Base-by-base conservation (phyloP, 2,888 invertebrate genomes). In the Scotopteryx bipunctaria region DNA sequence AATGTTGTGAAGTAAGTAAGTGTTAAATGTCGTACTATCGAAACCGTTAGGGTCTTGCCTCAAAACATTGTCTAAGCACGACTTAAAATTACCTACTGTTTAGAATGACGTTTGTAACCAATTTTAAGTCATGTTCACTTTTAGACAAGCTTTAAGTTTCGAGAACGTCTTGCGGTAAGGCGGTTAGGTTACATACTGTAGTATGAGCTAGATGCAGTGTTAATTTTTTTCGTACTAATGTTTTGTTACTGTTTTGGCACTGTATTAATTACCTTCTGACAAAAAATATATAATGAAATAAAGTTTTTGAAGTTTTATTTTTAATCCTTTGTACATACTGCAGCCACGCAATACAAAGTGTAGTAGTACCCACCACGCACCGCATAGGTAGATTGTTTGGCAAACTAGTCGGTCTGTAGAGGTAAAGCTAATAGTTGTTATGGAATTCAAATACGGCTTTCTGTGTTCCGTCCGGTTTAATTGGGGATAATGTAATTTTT, bases 211-310 rank as follows among this genome's bases (percentile, higher is more conserved):
- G 90, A 83, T 88, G 87, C 89, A 84, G 81, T 78, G 81, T 79
- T 86, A 72, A 80, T 85, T 87, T 86, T 59, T 86, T 88, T 86
- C 85, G 80, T 87, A 88, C 89, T 90, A 90, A 90, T 89, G 76
- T 85, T 85, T 90, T 90, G 88, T 90, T 90, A 88, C 82, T 87
- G 87, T 88, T 88, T 89, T 86, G 88, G 89, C 90, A 89, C 90
- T 86, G 85, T 88, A 89, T 89, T 89, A 90, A 89, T 88, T 88
- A 90, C 85, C 90, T 88, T 89, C 89, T 88, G 89, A 89, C 86
- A 87, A 89, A 87, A 84, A 86, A 88, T 88, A 88, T 90, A 87
- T 89, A 84, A 89, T 88, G 76, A 88, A 73, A 78, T 84, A 83
- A 84, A 85, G 76, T 71, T 54, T 64, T 66, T 76, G 80, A 49